Evolutionary conservation across 2,113 vertebrate species (phyloP), one percentile per base, ranked within the genome.

Genomic region (Sorex fumeus): DNA sequence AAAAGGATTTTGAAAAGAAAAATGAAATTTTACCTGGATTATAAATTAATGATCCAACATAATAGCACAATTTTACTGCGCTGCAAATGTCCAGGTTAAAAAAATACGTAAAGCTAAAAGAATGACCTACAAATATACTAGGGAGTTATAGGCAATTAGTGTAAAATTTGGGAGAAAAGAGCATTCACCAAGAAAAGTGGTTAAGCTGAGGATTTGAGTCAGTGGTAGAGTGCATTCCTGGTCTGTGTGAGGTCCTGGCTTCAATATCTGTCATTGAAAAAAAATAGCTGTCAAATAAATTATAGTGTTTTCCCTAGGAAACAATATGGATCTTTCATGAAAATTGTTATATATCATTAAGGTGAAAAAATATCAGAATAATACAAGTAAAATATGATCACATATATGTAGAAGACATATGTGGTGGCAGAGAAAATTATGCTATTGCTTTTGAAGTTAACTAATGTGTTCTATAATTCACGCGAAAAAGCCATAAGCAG

Each of bases 91-190:
- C 76, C 9, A 15, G 8, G 72, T 53, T 36, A 70, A 50, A 83
- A 40, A 87, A 90, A 78, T 91, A 36, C 53, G 1, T 72, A 75
- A 90, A 75, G 11, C 79, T 32, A 86, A 88, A 69, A 45, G 64
- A 62, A 32, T 79, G 50, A 85, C 4, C 13, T 50, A 43, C 45
- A 78, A 80, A 67, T 64, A 87, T 28, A 53, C 2, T 53, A 79
- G 2, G 15, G 15, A 18, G 78, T 83, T 57, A 82, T 27, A 81
- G 28, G 3, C 27, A 90, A 64, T 60, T 40, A 71, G 66, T 47
- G 3, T 66, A 15, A 11, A 85, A 77, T 45, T 40, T 69, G 28
- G 8, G 45, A 57, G 53, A 66, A 71, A 87, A 79, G 80, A 76
- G 76, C 23, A 87, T 36, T 90, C 18, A 76, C 9, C 1, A 45